phyloP scores from a whole-genome alignment of 2,113 vertebrate species.

The Myiozetetes cayanensis region DNA sequence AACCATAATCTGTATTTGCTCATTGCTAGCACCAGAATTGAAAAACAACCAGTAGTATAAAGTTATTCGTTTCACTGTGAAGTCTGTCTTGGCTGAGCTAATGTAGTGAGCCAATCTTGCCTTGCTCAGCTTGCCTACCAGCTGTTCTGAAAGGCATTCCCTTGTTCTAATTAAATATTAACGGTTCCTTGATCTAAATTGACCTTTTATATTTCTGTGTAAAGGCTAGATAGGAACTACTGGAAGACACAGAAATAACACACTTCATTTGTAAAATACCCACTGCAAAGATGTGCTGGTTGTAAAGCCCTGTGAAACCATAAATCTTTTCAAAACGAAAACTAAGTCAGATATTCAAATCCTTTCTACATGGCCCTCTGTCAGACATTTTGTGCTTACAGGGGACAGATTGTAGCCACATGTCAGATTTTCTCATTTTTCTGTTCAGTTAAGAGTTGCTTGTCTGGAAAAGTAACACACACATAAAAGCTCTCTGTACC shows the following conservation, averaged over 20 bases:
- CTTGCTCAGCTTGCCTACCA: not conserved
- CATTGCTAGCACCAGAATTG: not conserved
- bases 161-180: not conserved
- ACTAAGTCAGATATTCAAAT: not conserved
- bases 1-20: not conserved
- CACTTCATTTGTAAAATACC: not conserved
- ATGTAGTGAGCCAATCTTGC: not conserved
- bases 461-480: not conserved
- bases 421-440: not conserved
- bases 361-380: not conserved
- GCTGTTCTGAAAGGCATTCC: not conserved
- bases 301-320: not conserved
- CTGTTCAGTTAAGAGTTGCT: not conserved
- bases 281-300: not conserved
- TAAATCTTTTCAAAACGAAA: not conserved
- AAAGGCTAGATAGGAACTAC: not conserved
- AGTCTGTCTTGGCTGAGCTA: not conserved
- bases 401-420: not conserved
- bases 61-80: not conserved
- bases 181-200: not conserved
- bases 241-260: not conserved
- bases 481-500: not conserved
- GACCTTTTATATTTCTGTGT: not conserved
- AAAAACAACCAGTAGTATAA: not conserved
- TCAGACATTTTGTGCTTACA: not conserved